Evolutionary conservation across 2,888 invertebrate genomes (phyloP), one percentile per base, ranked within the genome.

Genomic region (Opisthograptis luteolata): DNA sequence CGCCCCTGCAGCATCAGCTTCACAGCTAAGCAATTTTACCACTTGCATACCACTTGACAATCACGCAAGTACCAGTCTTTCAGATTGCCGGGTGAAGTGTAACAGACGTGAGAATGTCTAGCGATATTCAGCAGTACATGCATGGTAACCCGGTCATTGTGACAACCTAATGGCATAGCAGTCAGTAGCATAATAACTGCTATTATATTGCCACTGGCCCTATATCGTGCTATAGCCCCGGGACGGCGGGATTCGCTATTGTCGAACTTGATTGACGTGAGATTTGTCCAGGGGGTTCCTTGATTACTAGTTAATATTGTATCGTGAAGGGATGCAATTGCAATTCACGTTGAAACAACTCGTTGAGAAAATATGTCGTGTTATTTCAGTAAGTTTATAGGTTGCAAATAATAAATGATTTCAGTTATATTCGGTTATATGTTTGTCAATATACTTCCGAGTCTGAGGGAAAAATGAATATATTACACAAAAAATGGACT

Each of bases 151-250:
- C 31, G 48, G 41, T 19, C 44, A 41, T 48, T 67, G 60, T 62
- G 73, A 70, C 70, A 69, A 74, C 62, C 70, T 78, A 80, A 79
- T 77, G 58, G 69, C 59, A 49, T 46, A 55, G 50, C 65, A 63
- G 58, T 50, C 58, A 54, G 67, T 73, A 72, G 68, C 69, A 72
- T 81, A 85, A 87, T 83, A 77, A 79, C 79, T 76, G 76, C 74
- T 79, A 85, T 87, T 84, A 79, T 70, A 73, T 74, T 61, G 64
- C 58, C 60, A 66, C 40, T 24, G 36, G n/a, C 15, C 32, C 62
- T 61, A 65, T 62, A 64, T 65, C 73, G n/a, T 12, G 27, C 62
- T 61, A 65, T 62, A 64, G 66, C 73, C 58, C 67, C 62, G 62
- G 70, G 70, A 68, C 55, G 62, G 51, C 55, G 7, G n/a, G 34